Base-by-base conservation (phyloP, 2,797 vertebrate genomes). In the Squalus acanthias region DNA sequence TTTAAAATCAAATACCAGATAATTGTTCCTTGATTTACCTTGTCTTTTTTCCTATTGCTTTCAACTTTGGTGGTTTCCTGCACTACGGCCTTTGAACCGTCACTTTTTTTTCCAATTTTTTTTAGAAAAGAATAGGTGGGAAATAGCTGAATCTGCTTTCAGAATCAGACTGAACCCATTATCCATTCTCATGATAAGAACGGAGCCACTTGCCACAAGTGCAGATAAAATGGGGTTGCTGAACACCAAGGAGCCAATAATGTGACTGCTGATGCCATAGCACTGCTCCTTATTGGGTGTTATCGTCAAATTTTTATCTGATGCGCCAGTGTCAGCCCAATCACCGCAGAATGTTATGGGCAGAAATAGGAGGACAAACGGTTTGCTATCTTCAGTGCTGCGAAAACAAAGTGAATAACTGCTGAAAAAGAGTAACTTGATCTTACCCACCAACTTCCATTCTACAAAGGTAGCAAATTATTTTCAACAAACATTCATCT, bases 331-430 rank as follows among this genome's bases (percentile, higher is more conserved):
- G 76, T 15, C n/a, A 82, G 12, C n/a, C 13, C 39, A 46, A 82
- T 17, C 76, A 39, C 3, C 39, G 76, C n/a, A 20, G 13, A 82
- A 82, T 0, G 76, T 79, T 79, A 39, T 79, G 76, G 76, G n/a
- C 69, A 70, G 69, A 22, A n/a, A n/a, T 79, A 3, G 76, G 76
- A 82, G n/a, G n/a, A 46, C 76, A 82, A 82, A 39, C 17, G 3
- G 76, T 82, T 82, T 82, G 76, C n/a, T 82, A 82, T 82, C n/a
- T 82, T 82, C n/a, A 46, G n/a, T 82, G 76, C 39, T 82, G 76
- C 17, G n/a, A 82, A 46, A 82, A 82, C 76, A 82, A n/a, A 82
- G 76, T 20, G 15, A 46, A 82, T 46, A 82, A 17, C 13, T 82
- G 76, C 76, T 82, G 39, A 82, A n/a, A 82, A 46, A 82, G 76